phyloP scores from a whole-genome alignment of 2,888 invertebrate species.

The Cosmorhoe ocellata region DNA sequence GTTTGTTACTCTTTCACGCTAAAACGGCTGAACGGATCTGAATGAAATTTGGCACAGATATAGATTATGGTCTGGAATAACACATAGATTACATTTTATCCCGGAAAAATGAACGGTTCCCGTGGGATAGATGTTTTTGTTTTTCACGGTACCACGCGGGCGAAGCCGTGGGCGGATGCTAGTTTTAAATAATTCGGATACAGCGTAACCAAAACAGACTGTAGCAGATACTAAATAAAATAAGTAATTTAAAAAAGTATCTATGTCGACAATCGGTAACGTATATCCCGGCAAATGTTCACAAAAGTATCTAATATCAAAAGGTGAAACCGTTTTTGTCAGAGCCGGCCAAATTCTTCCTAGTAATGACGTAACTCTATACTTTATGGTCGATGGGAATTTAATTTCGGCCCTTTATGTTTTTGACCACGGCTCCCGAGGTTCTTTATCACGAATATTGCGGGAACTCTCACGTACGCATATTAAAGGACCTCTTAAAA shows the following conservation, averaged over 20 bases:
- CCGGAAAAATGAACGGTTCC: no score
- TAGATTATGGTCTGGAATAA: no score
- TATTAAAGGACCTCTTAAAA: slow-evolving; percentile 67
- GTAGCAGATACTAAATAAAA: neutral
- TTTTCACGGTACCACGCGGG: no score
- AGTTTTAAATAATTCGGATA: no score
- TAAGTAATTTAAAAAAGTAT: neutral
- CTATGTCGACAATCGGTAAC: neutral
- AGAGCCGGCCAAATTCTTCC: slow-evolving; percentile 15
- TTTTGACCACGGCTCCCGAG: slow-evolving; percentile 65
- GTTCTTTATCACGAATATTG: slow-evolving; percentile 62
- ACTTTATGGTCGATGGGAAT: slow-evolving; percentile 73
- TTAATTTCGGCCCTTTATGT: slow-evolving; percentile 75
- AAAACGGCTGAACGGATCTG: no score
- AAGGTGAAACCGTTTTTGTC: slow-evolving; percentile 25
- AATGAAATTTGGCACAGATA: no score
- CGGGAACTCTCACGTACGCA: slow-evolving; percentile 64
- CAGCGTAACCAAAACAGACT: no score
- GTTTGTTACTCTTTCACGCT: no score
- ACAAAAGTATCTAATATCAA: slow-evolving; percentile 31
- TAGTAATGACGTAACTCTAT: slow-evolving; percentile 76
- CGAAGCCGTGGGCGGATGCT: no score
- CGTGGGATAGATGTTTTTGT: no score
- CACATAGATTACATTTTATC: no score
- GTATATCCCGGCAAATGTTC: slow-evolving; percentile 5